Conservation (phyloP, 1,140 invertebrate species). For the Augochlora pura region DNA sequence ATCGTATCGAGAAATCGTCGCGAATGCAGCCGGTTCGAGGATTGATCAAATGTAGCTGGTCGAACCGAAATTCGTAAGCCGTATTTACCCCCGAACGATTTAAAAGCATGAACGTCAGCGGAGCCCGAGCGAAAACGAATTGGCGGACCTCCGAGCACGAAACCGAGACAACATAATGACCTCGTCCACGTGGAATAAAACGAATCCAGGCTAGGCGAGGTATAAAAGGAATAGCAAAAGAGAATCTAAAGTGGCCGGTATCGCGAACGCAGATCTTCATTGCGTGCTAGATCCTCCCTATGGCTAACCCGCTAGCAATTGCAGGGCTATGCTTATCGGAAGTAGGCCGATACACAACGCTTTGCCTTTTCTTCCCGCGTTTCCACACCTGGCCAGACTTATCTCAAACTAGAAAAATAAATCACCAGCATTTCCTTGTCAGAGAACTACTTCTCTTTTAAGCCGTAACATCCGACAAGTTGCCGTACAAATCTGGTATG, state of each 20-base stretch:
- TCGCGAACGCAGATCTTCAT: constrained; percentile 55
- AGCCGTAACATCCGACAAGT: not conserved
- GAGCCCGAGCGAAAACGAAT: constrained; percentile 5
- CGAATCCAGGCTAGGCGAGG: constrained; percentile 25
- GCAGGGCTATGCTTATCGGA: constrained; percentile 43
- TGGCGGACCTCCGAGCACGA: not conserved
- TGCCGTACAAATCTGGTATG: too few species aligned
- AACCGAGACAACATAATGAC: constrained; percentile 7
- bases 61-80: not conserved
- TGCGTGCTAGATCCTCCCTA: constrained; percentile 51
- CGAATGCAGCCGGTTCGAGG: not conserved
- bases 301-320: constrained; percentile 39
- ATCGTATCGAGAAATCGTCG: not conserved
- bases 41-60: not conserved
- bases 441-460: not conserved
- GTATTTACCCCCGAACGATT: constrained; percentile 25
- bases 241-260: constrained; percentile 50
- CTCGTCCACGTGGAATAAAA: constrained; percentile 17
- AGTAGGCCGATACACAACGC: constrained; percentile 40
- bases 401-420: constrained; percentile 16
- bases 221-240: constrained; percentile 48
- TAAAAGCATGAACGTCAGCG: constrained; percentile 22
- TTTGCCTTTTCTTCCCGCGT: constrained; percentile 51
- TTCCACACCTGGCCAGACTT: constrained; percentile 28
- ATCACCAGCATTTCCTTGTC: not conserved